Evolutionary conservation across 2,797 vertebrate species (phyloP).

Genomic region (Podarcis lilfordi): DNA sequence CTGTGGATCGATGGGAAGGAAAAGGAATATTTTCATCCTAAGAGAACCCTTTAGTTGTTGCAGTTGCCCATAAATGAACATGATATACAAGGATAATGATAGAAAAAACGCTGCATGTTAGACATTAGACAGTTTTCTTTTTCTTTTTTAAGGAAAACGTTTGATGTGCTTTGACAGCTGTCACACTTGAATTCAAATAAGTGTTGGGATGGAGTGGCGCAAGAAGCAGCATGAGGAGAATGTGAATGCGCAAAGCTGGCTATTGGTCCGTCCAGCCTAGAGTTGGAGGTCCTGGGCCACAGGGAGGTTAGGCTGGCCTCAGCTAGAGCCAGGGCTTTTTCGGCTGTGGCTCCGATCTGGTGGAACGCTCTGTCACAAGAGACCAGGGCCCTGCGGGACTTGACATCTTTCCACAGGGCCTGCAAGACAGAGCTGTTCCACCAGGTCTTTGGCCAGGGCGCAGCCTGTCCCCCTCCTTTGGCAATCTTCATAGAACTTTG

Average conservation of each 20-base stretch:
- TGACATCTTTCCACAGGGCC: no score
- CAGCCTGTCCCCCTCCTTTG: no score
- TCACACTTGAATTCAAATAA: background rate
- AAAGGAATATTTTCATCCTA: background rate
- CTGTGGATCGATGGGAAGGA: background rate
- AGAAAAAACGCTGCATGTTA: fast-evolving
- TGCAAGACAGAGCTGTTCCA: no score
- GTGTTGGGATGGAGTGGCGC: background rate
- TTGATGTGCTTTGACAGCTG: background rate
- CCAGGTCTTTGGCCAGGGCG: no score
- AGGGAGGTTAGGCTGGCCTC: no score
- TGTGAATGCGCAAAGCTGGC: background rate
- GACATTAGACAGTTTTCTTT: background rate
- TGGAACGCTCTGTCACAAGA: no score
- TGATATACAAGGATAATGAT: fast-evolving
- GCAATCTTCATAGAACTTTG: no score
- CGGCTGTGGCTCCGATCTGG: no score
- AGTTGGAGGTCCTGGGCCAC: no score
- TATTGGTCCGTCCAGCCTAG: background rate
- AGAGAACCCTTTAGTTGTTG: background rate
- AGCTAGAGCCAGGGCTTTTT: no score
- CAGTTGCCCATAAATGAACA: background rate
- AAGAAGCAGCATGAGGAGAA: background rate
- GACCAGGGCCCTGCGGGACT: no score
- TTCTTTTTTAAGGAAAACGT: background rate